Base-by-base conservation (phyloP, 2,888 invertebrate species). In the Eugnorisma glareosa region DNA sequence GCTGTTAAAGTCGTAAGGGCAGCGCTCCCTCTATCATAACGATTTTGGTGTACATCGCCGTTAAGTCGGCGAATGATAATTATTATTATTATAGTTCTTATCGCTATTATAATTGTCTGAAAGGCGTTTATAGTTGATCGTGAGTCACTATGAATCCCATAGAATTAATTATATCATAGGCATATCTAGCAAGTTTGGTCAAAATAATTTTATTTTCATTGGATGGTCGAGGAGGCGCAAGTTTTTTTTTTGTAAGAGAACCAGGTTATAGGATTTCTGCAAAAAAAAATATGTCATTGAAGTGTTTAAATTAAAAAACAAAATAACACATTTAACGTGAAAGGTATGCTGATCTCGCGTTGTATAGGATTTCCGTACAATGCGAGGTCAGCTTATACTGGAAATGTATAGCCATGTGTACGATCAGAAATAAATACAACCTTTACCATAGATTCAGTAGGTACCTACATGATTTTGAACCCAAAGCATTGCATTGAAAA, bases 1-100 rank as follows among this genome's bases (percentile, higher is more conserved):
- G 82, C 61, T 74, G 69, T 69, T 66, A 82, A 78, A 86, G 86
- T 82, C 83, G 73, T 61, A 59, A 78, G 83, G 83, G 73, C 79
- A 84, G 72, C 79, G 86, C 86, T 54, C 83, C 83, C 83, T 70
- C 28, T 59, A 61, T 80, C 82, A 72, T 71, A 66, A 71, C 66
- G 45, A 75, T 82, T 80, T 77, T 48, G 63, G 40, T 64, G 67
- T 85, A 85, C 69, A 68, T 67, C 35, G 67, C 70, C 45, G 51
- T 45, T 72, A 63, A 71, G 45, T 81, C 43, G 77, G 61, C 63
- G 59, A 67, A 68, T 76, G 40, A 73, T 73, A 59, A 54, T 71
- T 7, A 67, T 77, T 51, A 67, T 74, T 71, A 59, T 70, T 67
- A n/a, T 31, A 37, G 48, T 77, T 67, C 35, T 78, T 63, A 81